Percentiles rank a stretch among this genome's conserved stretches.
phyloP scores from a whole-genome alignment of 2,797 vertebrate genomes.

The Enteromius viviparus region DNA sequence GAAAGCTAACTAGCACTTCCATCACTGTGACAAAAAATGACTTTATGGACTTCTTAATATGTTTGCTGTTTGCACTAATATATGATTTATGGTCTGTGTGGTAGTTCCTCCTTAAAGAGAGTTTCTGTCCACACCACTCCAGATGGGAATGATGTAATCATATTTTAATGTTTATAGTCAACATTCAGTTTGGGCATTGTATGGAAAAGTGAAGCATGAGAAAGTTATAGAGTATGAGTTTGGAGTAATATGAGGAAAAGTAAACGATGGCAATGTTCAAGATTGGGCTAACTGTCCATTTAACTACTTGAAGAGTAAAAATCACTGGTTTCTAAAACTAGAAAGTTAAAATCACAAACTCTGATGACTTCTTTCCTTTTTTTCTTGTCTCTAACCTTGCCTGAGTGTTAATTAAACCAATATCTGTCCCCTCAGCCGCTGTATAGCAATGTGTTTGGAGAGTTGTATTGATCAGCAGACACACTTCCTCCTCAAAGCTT shows the following conservation, averaged over 20 bases:
- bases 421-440: constrained; percentile 27
- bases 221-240: not conserved
- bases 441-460: constrained; percentile 20
- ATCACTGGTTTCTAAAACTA: constrained; percentile 8
- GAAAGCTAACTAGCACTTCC: constrained; percentile 12
- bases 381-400: constrained; percentile 2
- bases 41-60: not conserved
- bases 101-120: not conserved
- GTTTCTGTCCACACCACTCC: not conserved
- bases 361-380: not conserved
- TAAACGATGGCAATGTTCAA: not conserved
- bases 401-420: constrained; percentile 29
- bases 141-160: not conserved
- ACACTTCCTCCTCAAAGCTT: constrained; percentile 49
- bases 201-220: not conserved
- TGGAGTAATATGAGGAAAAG: not conserved
- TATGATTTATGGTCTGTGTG: not conserved
- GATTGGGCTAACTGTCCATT: not conserved
- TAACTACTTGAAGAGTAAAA: not conserved
- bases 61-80: not conserved
- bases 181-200: not conserved
- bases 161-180: not conserved
- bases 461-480: constrained; percentile 52
- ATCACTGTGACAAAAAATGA: not conserved
- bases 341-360: not conserved